Evolutionary conservation across 30 jellyfish, hydroid and myxozoan genomes (phyloP).

Genomic region (Rhopilema esculentum): DNA sequence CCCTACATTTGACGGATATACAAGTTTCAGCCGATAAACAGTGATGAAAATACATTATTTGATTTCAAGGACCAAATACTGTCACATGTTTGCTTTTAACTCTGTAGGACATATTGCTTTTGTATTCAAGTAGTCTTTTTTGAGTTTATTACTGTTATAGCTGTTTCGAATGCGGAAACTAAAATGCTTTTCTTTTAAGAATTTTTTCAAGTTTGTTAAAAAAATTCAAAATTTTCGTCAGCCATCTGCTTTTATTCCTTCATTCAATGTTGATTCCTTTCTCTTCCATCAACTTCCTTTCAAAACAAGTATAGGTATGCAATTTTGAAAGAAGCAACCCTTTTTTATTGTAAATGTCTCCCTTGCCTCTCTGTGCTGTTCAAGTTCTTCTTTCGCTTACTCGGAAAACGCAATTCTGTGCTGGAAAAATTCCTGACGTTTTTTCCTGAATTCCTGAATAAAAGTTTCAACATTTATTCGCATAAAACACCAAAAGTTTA

Average conservation of each 20-base stretch:
- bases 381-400: too few species aligned
- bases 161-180: neutral
- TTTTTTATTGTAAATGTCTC: too few species aligned
- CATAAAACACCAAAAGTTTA: too few species aligned
- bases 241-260: too few species aligned
- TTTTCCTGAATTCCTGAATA: too few species aligned
- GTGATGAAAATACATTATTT: too few species aligned
- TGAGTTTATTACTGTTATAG: neutral
- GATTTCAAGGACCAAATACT: too few species aligned
- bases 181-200: neutral
- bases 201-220: neutral
- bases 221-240: neutral
- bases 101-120: neutral
- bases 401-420: too few species aligned
- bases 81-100: too few species aligned
- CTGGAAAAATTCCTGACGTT: too few species aligned
- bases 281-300: neutral
- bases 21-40: conserved; percentile 13
- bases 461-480: too few species aligned
- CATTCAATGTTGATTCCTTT: neutral
- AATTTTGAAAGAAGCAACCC: neutral
- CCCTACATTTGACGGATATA: conserved; percentile 19
- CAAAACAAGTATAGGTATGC: neutral
- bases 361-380: too few species aligned
- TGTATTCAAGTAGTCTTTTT: neutral